Evolutionary conservation across 1,140 invertebrate genomes (phyloP).

Genomic region (Heliothis virescens): DNA sequence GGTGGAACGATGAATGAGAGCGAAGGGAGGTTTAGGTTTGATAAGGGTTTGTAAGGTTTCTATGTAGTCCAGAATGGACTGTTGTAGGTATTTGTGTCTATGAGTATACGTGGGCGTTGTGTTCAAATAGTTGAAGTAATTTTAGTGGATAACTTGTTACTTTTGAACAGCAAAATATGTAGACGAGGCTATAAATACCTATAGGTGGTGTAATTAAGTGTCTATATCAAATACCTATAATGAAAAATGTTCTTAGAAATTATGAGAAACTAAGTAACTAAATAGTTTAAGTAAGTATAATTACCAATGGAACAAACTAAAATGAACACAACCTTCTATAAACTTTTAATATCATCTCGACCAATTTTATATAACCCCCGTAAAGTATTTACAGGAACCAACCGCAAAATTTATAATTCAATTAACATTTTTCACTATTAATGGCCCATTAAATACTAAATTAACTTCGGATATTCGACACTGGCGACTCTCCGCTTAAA

Average conservation of each 20-base stretch:
- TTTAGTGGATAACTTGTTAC: no score
- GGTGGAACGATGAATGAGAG: conserved; percentile 9
- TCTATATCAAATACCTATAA: no score
- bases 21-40: neutral
- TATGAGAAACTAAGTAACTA: no score
- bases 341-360: neutral
- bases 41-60: conserved; percentile 4
- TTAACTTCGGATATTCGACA: conserved; percentile 18
- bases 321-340: neutral
- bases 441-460: conserved; percentile 18
- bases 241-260: no score
- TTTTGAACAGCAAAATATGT: no score
- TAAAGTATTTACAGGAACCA: neutral
- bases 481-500: neutral
- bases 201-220: no score
- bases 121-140: no score
- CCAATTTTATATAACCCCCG: neutral
- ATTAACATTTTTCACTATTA: conserved; percentile 15
- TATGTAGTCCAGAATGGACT: neutral
- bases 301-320: no score
- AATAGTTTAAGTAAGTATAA: no score
- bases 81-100: neutral
- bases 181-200: no score
- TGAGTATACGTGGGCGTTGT: no score
- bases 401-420: conserved; percentile 3